Percentiles rank a stretch among this genome's conserved stretches.
These are phyloP conservation scores for Epinephelus fuscoguttatus DNA, from an alignment of 2,113 vertebrate genomes.

Conservation along the genomic window DNA sequence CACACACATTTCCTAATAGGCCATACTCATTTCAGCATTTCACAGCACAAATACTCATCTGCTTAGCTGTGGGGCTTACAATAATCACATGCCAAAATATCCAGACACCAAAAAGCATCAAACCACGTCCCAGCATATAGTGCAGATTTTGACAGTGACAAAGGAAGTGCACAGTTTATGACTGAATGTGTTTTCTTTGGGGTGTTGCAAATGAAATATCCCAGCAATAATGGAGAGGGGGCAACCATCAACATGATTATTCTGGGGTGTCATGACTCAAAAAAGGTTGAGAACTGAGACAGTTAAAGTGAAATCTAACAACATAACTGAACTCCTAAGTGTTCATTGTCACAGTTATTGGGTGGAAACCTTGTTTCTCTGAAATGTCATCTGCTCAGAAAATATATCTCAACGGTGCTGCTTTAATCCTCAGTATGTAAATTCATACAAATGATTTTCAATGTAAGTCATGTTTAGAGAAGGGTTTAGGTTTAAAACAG, in stretches of 20 bases:
- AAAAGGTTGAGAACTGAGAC: too few relatives aligned
- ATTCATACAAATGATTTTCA: background rate
- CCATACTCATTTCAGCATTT: background rate
- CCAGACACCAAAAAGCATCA: constrained; percentile 5
- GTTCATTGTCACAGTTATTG: constrained; percentile 23
- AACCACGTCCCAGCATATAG: background rate
- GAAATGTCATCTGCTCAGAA: constrained; percentile 22
- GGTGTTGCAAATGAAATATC: too few relatives aligned
- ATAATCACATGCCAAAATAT: constrained; percentile 4
- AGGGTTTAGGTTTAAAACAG: background rate
- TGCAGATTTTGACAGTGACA: too few relatives aligned
- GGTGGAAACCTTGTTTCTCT: constrained; percentile 21
- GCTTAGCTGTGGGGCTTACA: background rate
- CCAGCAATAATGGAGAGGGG: too few relatives aligned
- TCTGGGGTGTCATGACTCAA: too few relatives aligned
- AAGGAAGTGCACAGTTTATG: too few relatives aligned
- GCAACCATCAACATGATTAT: too few relatives aligned
- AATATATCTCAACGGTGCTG: background rate
- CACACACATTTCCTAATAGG: background rate
- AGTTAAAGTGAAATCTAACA: constrained; percentile 2
- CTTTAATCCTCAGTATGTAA: background rate
- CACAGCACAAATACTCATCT: background rate
- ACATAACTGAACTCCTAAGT: background rate
- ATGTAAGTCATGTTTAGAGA: background rate
- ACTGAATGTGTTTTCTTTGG: too few relatives aligned